Conservation (phyloP, 2,888 invertebrate species). For the Melanargia galathea region DNA sequence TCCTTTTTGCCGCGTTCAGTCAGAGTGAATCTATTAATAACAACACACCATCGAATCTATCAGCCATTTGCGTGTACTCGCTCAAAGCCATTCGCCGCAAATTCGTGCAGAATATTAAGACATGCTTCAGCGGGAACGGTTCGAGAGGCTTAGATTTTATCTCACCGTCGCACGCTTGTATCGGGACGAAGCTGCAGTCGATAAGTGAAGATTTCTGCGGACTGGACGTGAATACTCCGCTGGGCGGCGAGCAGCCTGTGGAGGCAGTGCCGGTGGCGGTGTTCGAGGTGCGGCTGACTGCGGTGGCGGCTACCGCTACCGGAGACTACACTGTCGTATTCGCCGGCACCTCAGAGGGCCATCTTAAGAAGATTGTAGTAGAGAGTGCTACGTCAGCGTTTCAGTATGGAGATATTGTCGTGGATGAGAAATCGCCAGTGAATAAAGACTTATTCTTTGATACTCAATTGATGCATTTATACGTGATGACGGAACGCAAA, state of each 20-base stretch:
- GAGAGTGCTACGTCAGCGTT: slow-evolving; percentile 92
- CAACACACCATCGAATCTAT: slow-evolving; percentile 85
- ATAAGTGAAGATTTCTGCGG: slow-evolving; percentile 98
- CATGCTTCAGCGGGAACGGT: slow-evolving; percentile 96
- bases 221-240: slow-evolving; percentile 96
- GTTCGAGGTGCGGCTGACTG: slow-evolving; percentile 91
- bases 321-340: slow-evolving; percentile 99
- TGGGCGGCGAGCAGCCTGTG: slow-evolving; percentile 96
- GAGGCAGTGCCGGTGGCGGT: slow-evolving; percentile 92
- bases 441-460: slow-evolving; percentile 96
- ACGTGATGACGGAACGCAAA: slow-evolving; percentile 95
- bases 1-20: slow-evolving; percentile 97
- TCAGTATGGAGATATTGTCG: slow-evolving; percentile 94
- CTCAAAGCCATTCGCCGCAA: slow-evolving; percentile 94
- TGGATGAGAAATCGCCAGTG: slow-evolving; percentile 91
- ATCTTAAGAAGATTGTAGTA: slow-evolving; percentile 96
- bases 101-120: slow-evolving; percentile 98
- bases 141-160: slow-evolving; percentile 94
- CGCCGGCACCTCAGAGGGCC: slow-evolving; percentile 95
- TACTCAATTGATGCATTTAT: slow-evolving; percentile 93
- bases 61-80: slow-evolving; percentile 97
- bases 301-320: slow-evolving; percentile 96
- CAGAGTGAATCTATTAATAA: slow-evolving; percentile 89
- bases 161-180: slow-evolving; percentile 93
- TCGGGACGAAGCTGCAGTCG: slow-evolving; percentile 94